phyloP scores from a whole-genome alignment of 2,113 vertebrate species.

The Cricetomys ansorgei region DNA sequence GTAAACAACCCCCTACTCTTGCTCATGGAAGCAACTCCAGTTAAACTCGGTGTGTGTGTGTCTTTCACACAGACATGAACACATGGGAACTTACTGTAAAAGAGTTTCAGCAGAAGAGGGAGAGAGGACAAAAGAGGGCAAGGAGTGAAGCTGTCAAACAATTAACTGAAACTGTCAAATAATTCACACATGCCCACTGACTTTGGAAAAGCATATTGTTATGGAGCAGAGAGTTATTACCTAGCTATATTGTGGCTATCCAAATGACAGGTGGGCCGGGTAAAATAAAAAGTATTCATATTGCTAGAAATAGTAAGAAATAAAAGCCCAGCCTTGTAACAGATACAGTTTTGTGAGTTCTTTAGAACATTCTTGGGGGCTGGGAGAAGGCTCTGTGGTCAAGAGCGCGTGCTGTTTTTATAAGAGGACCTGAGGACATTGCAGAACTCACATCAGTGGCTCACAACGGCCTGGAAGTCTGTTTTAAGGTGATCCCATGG shows the following conservation, averaged over 20 bases:
- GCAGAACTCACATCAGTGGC: neutral
- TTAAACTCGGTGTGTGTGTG: neutral
- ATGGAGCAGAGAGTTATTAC: neutral
- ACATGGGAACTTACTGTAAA: neutral
- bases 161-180: slow-evolving; percentile 18
- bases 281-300: neutral
- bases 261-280: neutral
- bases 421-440: neutral
- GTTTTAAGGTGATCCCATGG: neutral
- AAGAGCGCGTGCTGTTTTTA: neutral
- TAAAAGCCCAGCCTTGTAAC: slow-evolving; percentile 3
- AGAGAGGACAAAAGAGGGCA: neutral
- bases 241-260: neutral
- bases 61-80: neutral
- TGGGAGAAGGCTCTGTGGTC: neutral
- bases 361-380: neutral
- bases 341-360: neutral
- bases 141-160: neutral
- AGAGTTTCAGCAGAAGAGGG: neutral
- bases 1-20: neutral
- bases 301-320: slow-evolving; percentile 42
- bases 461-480: neutral
- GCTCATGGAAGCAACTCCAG: neutral
- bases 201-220: slow-evolving; percentile 18
- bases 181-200: neutral